phyloP scores from a whole-genome alignment of 2,888 invertebrate genomes.

The Lobophora halterata region DNA sequence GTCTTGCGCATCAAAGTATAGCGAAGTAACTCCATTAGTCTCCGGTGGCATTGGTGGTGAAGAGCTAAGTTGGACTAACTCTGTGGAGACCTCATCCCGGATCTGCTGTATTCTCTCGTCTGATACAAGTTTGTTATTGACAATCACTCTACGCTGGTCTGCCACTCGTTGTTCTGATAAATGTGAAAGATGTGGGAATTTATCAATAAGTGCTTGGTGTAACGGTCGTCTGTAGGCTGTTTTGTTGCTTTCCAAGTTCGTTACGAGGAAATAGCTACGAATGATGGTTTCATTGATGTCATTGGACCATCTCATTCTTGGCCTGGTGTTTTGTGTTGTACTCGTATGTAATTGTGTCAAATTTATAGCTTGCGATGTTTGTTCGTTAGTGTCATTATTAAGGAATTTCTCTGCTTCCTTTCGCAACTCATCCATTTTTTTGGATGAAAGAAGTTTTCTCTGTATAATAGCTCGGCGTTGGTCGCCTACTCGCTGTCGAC shows the following conservation, averaged over 20 bases:
- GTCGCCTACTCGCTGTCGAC: slow-evolving; percentile 14
- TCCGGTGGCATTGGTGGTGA: not conserved
- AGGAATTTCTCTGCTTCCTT: not conserved
- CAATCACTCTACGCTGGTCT: slow-evolving; percentile 13
- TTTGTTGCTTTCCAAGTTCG: slow-evolving; percentile 10
- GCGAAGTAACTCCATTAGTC: no score
- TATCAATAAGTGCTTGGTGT: slow-evolving; percentile 2
- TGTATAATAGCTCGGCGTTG: slow-evolving; percentile 10
- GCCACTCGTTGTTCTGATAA: slow-evolving; percentile 14
- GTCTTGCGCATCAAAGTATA: no score
- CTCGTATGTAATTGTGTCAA: not conserved
- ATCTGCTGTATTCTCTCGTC: not conserved
- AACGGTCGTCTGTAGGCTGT: slow-evolving; percentile 7
- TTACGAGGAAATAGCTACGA: slow-evolving; percentile 6
- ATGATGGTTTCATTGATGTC: slow-evolving; percentile 10
- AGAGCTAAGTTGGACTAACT: not conserved
- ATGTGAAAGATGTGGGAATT: slow-evolving; percentile 5
- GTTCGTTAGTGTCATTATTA: not conserved
- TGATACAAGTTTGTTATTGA: slow-evolving; percentile 5
- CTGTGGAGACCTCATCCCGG: not conserved
- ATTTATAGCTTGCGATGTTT: not conserved
- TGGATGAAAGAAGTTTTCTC: not conserved
- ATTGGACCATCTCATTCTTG: slow-evolving; percentile 13
- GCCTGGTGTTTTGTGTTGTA: not conserved
- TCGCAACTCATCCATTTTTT: not conserved